Conservation (phyloP, 1,140 invertebrate genomes). For the Drosophila lini region DNA sequence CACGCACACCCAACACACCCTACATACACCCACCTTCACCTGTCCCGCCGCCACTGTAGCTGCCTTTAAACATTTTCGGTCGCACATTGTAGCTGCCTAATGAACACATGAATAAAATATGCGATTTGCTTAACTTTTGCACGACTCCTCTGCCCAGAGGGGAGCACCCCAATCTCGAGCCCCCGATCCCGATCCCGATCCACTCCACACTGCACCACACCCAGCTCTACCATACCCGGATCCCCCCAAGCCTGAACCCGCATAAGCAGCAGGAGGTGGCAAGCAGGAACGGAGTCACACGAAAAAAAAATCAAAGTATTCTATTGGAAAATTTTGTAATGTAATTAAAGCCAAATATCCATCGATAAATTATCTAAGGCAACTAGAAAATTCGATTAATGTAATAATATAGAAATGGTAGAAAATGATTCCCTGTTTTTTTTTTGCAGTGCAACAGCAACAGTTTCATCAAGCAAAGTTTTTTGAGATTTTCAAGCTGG, state of each 20-base stretch:
- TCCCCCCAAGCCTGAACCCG: conserved; percentile 24
- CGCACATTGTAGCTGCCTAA: conserved; percentile 82
- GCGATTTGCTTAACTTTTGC: conserved; percentile 82
- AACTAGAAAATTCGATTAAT: too few relatives aligned
- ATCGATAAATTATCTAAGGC: too few relatives aligned
- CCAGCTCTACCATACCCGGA: background rate
- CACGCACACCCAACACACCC: conserved; percentile 5
- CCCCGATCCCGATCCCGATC: conserved; percentile 4
- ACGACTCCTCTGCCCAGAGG: conserved; percentile 54
- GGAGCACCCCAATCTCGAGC: conserved; percentile 13
- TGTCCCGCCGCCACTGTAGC: conserved; percentile 6
- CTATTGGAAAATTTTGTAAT: background rate
- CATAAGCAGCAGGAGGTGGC: conserved; percentile 31
- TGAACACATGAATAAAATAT: conserved; percentile 83
- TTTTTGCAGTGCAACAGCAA: conserved; percentile 27
- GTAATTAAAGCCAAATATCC: background rate
- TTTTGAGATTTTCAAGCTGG: conserved; percentile 43
- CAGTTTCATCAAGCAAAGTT: conserved; percentile 52
- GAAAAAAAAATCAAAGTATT: background rate
- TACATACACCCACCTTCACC: conserved; percentile 1
- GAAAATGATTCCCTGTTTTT: too few relatives aligned
- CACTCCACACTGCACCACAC: background rate
- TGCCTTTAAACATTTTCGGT: conserved; percentile 83
- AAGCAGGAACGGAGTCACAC: background rate
- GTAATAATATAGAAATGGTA: too few relatives aligned